phyloP scores from a whole-genome alignment of 2,797 vertebrate genomes.

The Muscicapa striata region DNA sequence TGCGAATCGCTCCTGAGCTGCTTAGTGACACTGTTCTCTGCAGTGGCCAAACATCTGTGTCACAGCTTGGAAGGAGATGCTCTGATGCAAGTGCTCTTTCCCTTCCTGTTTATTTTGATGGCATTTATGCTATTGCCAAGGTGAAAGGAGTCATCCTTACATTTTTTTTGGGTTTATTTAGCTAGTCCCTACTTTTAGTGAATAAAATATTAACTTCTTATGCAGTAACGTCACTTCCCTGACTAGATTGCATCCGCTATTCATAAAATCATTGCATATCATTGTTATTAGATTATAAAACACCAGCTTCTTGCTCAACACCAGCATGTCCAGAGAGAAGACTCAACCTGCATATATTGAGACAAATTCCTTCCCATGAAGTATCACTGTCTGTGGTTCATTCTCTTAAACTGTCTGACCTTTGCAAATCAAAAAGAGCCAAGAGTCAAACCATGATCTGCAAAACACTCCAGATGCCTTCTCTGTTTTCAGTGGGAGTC shows the following conservation, averaged over 20 bases:
- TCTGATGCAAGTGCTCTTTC: neutral
- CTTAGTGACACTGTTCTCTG: neutral
- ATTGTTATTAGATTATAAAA: slow-evolving; percentile 5
- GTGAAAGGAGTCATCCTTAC: neutral
- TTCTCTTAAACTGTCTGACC: neutral
- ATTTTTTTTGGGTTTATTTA: neutral
- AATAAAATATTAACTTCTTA: neutral
- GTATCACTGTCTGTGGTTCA: neutral
- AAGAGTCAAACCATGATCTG: neutral
- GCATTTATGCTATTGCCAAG: neutral
- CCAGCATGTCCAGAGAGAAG: neutral
- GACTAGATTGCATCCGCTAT: neutral
- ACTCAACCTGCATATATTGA: neutral
- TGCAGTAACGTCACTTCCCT: neutral
- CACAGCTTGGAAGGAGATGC: neutral
- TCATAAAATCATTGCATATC: neutral
- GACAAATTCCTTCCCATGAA: slow-evolving; percentile 17
- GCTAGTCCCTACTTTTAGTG: neutral
- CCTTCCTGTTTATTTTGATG: neutral
- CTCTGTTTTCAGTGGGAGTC: neutral
- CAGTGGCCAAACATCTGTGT: neutral
- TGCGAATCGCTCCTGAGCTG: neutral
- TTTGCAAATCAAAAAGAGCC: neutral
- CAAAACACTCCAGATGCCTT: neutral
- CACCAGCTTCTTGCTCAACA: neutral